Conservation (phyloP, 2,113 vertebrate genomes). For the Corynorhinus townsendii region DNA sequence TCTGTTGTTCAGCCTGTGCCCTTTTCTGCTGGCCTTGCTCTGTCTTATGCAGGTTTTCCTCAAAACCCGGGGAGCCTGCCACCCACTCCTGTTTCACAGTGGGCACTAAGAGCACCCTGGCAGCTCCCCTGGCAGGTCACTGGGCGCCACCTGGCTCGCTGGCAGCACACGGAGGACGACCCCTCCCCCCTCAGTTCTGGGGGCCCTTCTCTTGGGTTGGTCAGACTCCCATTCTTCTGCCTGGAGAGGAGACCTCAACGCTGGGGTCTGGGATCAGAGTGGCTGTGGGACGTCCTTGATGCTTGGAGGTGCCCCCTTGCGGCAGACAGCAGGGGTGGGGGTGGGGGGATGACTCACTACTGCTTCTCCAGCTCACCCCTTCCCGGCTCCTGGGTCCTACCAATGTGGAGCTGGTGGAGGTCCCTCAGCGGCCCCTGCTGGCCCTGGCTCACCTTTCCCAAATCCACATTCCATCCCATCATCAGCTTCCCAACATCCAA, state of each 20-base stretch:
- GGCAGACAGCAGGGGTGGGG: no score
- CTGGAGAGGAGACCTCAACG: background rate
- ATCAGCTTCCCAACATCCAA: background rate
- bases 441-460: background rate
- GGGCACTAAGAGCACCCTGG: background rate
- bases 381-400: background rate
- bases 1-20: no score
- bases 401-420: background rate
- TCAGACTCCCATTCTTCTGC: background rate
- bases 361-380: background rate
- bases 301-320: background rate
- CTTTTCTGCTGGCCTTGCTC: background rate
- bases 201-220: background rate
- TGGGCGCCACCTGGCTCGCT: background rate
- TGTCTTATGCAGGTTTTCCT: background rate
- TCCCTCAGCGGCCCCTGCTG: background rate
- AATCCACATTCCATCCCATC: background rate
- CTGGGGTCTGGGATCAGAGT: background rate
- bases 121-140: fast-evolving
- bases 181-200: background rate
- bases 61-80: background rate
- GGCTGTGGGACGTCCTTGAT: fast-evolving
- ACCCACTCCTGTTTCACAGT: background rate
- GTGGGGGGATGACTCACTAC: background rate
- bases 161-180: background rate